Conservation (phyloP, 2,888 invertebrate genomes). For the Drosophila subsilvestris region DNA sequence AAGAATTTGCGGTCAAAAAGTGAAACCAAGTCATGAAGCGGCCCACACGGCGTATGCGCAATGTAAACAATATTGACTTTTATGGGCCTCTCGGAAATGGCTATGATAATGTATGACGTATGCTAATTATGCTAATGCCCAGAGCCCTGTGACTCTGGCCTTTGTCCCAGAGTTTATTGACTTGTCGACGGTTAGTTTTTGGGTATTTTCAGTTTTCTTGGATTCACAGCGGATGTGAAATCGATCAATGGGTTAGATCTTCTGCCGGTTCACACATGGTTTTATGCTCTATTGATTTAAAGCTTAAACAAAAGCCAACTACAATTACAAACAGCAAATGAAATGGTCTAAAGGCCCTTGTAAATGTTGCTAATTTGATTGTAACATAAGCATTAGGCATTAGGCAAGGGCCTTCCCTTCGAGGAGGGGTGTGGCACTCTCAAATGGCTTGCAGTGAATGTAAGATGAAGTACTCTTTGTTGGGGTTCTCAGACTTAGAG, state of each 20-base stretch:
- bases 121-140: constrained; percentile 24
- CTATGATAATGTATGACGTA: constrained; percentile 34
- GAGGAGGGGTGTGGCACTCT: constrained; percentile 20
- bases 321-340: constrained; percentile 26
- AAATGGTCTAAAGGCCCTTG: constrained; percentile 27
- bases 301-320: constrained; percentile 16
- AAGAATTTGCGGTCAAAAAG: constrained; percentile 20
- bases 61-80: constrained; percentile 41
- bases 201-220: background rate
- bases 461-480: background rate
- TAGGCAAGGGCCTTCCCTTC: constrained; percentile 15
- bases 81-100: constrained; percentile 36
- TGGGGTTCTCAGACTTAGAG: background rate
- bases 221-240: constrained; percentile 63
- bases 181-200: constrained; percentile 17
- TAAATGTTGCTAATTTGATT: constrained; percentile 56
- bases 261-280: constrained; percentile 37
- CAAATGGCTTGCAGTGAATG: constrained; percentile 9
- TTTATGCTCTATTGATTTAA: constrained; percentile 47
- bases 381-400: constrained; percentile 27
- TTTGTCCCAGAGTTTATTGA: constrained; percentile 49
- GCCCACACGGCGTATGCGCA: constrained; percentile 38
- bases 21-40: background rate
- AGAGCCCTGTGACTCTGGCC: constrained; percentile 17
- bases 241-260: constrained; percentile 40